Evolutionary conservation across 1,140 invertebrate species (phyloP), one percentile per base, ranked within the genome.

Genomic region (Phthorimaea operculella): DNA sequence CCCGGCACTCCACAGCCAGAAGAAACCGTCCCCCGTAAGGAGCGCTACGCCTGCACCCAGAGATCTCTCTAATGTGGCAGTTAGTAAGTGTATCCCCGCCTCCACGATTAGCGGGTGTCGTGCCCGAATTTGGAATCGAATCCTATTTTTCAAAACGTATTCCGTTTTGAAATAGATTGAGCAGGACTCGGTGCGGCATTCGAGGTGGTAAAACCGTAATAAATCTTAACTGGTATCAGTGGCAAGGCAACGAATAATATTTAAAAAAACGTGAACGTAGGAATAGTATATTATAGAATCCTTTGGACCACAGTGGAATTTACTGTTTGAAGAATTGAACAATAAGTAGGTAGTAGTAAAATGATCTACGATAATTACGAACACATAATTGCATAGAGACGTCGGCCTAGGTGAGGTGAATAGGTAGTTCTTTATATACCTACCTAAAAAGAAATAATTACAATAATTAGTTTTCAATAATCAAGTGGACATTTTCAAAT

Each of bases 121-220:
- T 51, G 54, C 42, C 42, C 54, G 58, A 60, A 53, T 60, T 60
- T 47, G 33, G 50, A 60, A 60, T 56, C 45, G 58, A 49, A 49
- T 53, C 55, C 54, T 51, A 60, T 60, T 60, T 60, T 60, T 60
- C 58, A 60, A 56, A 56, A 54, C n/a, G 12, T 50, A 44, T 54
- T 53, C 44, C 28, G 45, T 47, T 47, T 47, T 47, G 45, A 33
- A 50, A 33, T 47, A 17, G 44, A 47, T 47, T 47, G 44, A 15
- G 36, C 36, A 39, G 44, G 44, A 47, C 14, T 47, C 9, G n/a
- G 8, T 47, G 15, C 8, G 16, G 44, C 44, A 47, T 47, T 47
- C 4, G 44, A 9, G 15, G 44, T 47, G 44, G 44, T 47, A 47
- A 47, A n/a, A 47, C n/a, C n/a, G 15, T 47, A 47, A 47, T 47